Conservation (phyloP, 2,888 invertebrate genomes). For the Blera fallax region DNA sequence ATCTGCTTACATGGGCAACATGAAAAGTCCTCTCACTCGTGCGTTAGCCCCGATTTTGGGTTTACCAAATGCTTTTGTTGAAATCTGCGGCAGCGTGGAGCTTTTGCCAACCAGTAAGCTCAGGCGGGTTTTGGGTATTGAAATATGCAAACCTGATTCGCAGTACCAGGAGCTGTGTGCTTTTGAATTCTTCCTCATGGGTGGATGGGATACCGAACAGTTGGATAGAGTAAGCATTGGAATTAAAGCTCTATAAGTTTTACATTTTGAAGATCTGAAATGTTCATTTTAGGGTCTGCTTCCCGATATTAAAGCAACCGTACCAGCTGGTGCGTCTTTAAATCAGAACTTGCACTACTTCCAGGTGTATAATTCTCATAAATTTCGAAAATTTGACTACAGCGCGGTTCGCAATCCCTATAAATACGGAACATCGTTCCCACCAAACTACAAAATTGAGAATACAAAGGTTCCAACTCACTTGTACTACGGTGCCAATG, state of each 20-base stretch:
- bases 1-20: slow-evolving; percentile 82
- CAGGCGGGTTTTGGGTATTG: slow-evolving; percentile 76
- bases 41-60: slow-evolving; percentile 76
- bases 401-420: slow-evolving; percentile 79
- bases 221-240: slow-evolving; percentile 80
- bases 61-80: slow-evolving; percentile 77
- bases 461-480: slow-evolving; percentile 83
- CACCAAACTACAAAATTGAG: slow-evolving; percentile 83
- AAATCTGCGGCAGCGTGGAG: slow-evolving; percentile 76
- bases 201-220: slow-evolving; percentile 82
- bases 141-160: slow-evolving; percentile 80
- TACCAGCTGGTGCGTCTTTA: slow-evolving; percentile 79
- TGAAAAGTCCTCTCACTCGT: slow-evolving; percentile 79
- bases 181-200: slow-evolving; percentile 85
- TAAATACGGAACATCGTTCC: slow-evolving; percentile 81
- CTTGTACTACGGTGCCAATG: slow-evolving; percentile 84
- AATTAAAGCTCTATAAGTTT: too few species aligned
- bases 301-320: slow-evolving; percentile 79
- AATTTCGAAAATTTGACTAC: slow-evolving; percentile 80
- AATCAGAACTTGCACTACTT: slow-evolving; percentile 80
- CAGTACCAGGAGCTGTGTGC: slow-evolving; percentile 83
- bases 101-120: slow-evolving; percentile 76
- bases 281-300: slow-evolving; percentile 71
- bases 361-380: slow-evolving; percentile 78
- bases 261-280: background rate